Percentiles rank a stretch among this genome's conserved stretches.
These are phyloP conservation scores for Phlogophora meticulosa DNA, from an alignment of 2,888 invertebrate species.

Conservation along the genomic window DNA sequence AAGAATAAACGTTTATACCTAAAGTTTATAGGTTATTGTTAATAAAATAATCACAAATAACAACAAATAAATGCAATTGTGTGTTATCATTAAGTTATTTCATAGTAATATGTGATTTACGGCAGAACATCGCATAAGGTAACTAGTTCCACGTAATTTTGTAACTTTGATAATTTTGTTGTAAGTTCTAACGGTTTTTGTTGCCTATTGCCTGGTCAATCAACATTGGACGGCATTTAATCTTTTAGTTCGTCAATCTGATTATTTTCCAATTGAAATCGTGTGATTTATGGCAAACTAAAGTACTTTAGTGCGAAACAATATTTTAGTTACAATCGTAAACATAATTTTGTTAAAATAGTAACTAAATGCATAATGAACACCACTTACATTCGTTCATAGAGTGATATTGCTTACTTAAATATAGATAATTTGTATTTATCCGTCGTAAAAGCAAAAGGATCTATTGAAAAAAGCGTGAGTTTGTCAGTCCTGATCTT, in stretches of 20 bases:
- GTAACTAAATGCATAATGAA: too few species aligned
- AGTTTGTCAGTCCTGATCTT: too few species aligned
- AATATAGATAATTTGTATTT: too few species aligned
- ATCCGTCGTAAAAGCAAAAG: too few species aligned
- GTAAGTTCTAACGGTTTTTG: conserved; percentile 38
- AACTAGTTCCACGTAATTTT: conserved; percentile 47
- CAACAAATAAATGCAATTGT: conserved; percentile 8
- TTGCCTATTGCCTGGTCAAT: background rate
- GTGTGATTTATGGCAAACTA: background rate
- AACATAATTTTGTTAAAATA: too few species aligned
- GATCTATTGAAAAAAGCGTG: too few species aligned
- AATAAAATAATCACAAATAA: conserved; percentile 4
- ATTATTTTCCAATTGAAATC: conserved; percentile 1
- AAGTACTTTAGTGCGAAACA: background rate
- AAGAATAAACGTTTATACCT: too few species aligned
- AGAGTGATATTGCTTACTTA: too few species aligned
- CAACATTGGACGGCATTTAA: background rate
- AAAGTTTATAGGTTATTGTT: conserved; percentile 33
- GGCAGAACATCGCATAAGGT: conserved; percentile 21
- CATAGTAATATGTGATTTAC: conserved; percentile 40
- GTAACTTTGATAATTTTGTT: background rate
- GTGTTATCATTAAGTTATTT: conserved; percentile 4
- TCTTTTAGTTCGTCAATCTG: background rate
- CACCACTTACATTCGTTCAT: too few species aligned
- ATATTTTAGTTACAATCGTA: background rate